Conservation (phyloP, 2,888 invertebrate species). For the Hofmannophila pseudospretella region DNA sequence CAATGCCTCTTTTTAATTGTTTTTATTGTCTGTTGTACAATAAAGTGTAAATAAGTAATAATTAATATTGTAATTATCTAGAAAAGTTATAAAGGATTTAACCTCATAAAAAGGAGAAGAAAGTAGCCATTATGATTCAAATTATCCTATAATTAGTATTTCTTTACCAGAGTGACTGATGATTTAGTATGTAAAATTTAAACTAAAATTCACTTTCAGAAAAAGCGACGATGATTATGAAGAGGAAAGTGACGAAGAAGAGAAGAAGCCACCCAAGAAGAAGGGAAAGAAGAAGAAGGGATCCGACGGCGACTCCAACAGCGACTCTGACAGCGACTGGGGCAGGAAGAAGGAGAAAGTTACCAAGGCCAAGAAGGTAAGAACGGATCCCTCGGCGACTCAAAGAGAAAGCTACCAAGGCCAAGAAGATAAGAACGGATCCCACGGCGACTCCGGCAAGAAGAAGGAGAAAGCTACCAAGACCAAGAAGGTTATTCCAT, state of each 20-base stretch:
- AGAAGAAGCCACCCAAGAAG: slow-evolving; percentile 71
- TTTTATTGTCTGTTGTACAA: no score
- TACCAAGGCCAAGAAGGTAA: slow-evolving; percentile 56
- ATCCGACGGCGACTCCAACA: slow-evolving; percentile 75
- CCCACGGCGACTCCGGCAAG: no score
- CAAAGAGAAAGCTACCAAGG: slow-evolving; percentile 74
- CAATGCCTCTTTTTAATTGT: no score
- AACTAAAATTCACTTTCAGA: no score
- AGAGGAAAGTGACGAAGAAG: slow-evolving; percentile 33
- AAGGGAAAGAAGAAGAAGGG: slow-evolving; percentile 79
- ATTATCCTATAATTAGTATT: no score
- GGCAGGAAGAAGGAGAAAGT: slow-evolving; percentile 78
- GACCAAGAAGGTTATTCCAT: slow-evolving; percentile 59
- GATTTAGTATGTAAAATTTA: no score
- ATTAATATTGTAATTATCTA: no score
- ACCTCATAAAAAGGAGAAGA: no score
- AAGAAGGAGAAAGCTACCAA: slow-evolving; percentile 74
- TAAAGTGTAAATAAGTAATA: no score
- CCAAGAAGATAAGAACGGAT: slow-evolving; percentile 60
- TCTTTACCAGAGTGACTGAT: no score
- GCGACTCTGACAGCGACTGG: slow-evolving; percentile 85
- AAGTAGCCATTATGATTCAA: no score
- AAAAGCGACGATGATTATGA: slow-evolving; percentile 26
- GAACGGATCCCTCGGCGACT: slow-evolving; percentile 66
- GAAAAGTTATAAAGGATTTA: no score